Conservation (phyloP, 2,888 invertebrate species). For the Lasius fuliginosus region DNA sequence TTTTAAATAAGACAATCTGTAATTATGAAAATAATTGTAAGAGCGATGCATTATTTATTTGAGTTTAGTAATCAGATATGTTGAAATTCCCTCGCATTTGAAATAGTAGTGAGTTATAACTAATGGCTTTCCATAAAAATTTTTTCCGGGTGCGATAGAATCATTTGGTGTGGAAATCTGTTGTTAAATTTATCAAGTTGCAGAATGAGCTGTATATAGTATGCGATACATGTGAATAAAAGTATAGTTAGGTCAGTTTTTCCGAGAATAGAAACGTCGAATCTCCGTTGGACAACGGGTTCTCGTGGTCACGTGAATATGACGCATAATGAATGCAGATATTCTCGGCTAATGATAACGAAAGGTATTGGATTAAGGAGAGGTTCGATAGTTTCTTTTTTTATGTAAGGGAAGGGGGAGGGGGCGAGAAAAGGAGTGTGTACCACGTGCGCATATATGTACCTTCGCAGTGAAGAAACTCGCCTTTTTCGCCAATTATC, state of each 20-base stretch:
- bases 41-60: neutral
- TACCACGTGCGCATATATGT: neutral
- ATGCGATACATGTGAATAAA: neutral
- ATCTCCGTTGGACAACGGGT: neutral
- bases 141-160: neutral
- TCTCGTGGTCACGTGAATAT: neutral
- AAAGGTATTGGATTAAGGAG: neutral
- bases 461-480: conserved; percentile 15
- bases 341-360: neutral
- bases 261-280: neutral
- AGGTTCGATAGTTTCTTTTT: neutral
- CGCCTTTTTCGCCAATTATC: conserved; percentile 46
- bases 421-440: neutral
- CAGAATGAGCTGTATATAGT: neutral
- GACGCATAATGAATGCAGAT: neutral
- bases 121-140: neutral
- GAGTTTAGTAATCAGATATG: neutral
- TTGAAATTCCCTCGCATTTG: neutral
- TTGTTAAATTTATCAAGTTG: neutral
- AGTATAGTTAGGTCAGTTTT: neutral
- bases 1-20: neutral
- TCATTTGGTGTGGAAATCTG: neutral
- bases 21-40: neutral
- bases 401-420: too few species aligned
- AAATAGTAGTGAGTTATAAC: neutral